These are phyloP conservation scores for Isichthys henryi DNA, from an alignment of 2,113 vertebrate genomes.

Conservation along the genomic window DNA sequence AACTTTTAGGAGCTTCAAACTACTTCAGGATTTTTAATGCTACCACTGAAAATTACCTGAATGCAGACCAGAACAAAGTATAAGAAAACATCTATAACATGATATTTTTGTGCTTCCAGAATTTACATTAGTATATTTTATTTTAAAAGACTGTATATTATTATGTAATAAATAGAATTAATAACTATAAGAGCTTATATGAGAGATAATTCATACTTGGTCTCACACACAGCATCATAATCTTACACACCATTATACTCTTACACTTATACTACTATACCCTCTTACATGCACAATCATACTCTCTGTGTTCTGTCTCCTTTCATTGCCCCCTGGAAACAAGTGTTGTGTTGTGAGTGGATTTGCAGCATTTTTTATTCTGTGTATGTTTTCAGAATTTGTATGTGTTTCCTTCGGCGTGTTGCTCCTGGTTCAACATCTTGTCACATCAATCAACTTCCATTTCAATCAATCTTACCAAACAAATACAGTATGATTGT, in stretches of 20 bases:
- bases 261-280: background rate
- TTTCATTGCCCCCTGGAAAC: background rate
- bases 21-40: background rate
- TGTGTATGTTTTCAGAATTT: background rate
- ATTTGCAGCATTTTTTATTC: background rate
- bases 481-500: background rate
- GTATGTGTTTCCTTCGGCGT: background rate
- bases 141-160: background rate
- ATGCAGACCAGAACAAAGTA: background rate
- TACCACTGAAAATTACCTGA: background rate
- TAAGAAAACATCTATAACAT: background rate
- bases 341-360: background rate
- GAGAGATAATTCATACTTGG: background rate
- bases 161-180: background rate
- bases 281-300: background rate
- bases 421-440: background rate
- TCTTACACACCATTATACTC: background rate
- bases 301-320: background rate
- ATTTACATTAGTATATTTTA: background rate
- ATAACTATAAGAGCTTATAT: background rate
- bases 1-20: background rate
- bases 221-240: background rate
- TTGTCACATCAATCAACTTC: background rate
- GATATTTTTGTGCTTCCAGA: background rate
- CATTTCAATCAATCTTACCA: background rate